A percentile compares a stretch with the other conserved stretches of the same genome.
Evolutionary conservation across 2,888 invertebrate species (phyloP).

Genomic region (Nebria salina): DNA sequence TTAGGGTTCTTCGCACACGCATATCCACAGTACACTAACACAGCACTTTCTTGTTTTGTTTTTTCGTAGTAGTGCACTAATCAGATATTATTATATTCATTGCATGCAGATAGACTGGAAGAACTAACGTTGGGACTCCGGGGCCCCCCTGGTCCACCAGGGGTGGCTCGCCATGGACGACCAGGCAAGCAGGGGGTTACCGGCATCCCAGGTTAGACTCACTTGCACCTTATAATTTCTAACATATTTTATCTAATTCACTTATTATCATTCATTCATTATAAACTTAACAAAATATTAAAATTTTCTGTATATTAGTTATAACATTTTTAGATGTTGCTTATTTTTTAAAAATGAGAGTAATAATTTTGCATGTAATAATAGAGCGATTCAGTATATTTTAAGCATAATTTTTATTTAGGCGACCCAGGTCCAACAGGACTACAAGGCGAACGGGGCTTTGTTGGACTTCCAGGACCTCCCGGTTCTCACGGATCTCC

Average conservation of each 20-base stretch:
- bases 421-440: conserved; percentile 75
- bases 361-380: not conserved
- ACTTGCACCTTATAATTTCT: conserved; percentile 4
- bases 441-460: conserved; percentile 71
- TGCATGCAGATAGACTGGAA: conserved; percentile 66
- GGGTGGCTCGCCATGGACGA: conserved; percentile 64
- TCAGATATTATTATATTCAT: conserved; percentile 48
- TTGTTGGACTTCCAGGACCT: conserved; percentile 72
- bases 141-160: conserved; percentile 77
- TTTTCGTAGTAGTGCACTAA: conserved; percentile 33
- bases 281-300: conserved; percentile 27
- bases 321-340: not conserved
- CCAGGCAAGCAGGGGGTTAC: conserved; percentile 66
- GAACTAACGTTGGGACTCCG: conserved; percentile 69
- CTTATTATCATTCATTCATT: not conserved
- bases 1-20: conserved; percentile 49
- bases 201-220: conserved; percentile 67
- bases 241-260: conserved; percentile 15
- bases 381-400: not conserved
- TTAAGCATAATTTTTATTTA: conserved; percentile 52
- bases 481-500: conserved; percentile 69
- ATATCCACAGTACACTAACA: conserved; percentile 34
- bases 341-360: not conserved
- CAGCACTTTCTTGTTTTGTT: conserved; percentile 26
- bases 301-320: conserved; percentile 26